phyloP scores from a whole-genome alignment of 2,888 invertebrate species.

The Acholoe squamosa region DNA sequence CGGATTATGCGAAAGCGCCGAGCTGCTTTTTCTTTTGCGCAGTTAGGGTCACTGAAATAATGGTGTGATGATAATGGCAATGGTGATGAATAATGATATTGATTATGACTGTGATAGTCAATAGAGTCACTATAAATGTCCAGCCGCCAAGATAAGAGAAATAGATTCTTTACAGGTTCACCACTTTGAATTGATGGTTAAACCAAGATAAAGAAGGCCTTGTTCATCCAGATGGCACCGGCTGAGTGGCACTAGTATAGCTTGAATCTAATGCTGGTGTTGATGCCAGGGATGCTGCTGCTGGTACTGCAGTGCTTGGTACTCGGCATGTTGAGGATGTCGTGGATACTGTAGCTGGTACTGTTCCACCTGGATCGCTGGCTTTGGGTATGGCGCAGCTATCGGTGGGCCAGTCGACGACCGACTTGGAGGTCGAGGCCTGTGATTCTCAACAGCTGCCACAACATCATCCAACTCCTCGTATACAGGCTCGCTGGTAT shows the following conservation, averaged over 20 bases:
- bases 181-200: too few relatives aligned
- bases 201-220: too few relatives aligned
- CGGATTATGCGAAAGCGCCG: constrained; percentile 3
- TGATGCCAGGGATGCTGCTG: neutral
- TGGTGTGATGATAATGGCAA: neutral
- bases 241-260: too few relatives aligned
- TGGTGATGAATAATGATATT: neutral
- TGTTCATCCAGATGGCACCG: too few relatives aligned
- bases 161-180: too few relatives aligned
- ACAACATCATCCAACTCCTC: constrained; percentile 38
- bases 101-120: neutral
- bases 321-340: constrained; percentile 25
- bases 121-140: too few relatives aligned
- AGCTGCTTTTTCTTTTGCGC: neutral
- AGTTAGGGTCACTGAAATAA: constrained; percentile 51
- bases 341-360: constrained; percentile 50
- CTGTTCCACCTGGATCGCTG: constrained; percentile 36
- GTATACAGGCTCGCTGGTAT: constrained; percentile 9
- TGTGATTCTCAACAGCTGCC: neutral
- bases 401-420: neutral
- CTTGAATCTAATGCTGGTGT: neutral
- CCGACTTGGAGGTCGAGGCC: neutral
- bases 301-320: constrained; percentile 25
- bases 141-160: too few relatives aligned
- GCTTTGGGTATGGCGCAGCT: neutral